A percentile compares a stretch with the other conserved stretches of the same genome.
Conservation (phyloP, 2,888 invertebrate species). For the Athalia circularis region DNA sequence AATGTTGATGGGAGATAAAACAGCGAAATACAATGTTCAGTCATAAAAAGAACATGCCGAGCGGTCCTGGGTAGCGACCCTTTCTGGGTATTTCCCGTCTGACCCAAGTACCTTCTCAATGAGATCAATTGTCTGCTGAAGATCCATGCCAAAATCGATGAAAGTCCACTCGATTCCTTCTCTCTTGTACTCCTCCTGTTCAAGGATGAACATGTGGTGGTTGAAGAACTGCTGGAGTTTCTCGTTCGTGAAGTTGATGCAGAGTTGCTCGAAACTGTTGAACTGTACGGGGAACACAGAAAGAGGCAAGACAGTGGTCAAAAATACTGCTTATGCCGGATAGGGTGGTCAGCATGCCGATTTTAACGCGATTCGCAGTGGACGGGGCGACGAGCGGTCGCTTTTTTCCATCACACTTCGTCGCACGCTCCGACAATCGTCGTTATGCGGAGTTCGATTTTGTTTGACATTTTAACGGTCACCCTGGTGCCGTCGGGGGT, state of each 20-base stretch:
- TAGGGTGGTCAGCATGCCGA: constrained; percentile 11
- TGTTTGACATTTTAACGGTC: neutral
- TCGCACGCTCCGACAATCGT: neutral
- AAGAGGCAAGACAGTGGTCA: constrained; percentile 68
- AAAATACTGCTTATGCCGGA: constrained; percentile 62
- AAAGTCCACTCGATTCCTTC: constrained; percentile 87
- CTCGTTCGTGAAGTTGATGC: constrained; percentile 89
- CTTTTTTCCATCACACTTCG: neutral
- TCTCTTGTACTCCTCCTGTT: constrained; percentile 85
- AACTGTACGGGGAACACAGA: constrained; percentile 74
- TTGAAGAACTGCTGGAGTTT: constrained; percentile 88
- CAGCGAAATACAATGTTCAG: constrained; percentile 42
- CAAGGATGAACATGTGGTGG: constrained; percentile 87
- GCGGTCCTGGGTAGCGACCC: constrained; percentile 46
- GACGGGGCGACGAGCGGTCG: neutral
- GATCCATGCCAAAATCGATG: constrained; percentile 88
- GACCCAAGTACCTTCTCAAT: constrained; percentile 81
- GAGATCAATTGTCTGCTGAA: constrained; percentile 88
- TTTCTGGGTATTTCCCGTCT: constrained; percentile 44
- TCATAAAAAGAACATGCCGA: constrained; percentile 41
- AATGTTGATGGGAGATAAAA: neutral
- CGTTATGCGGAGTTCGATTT: neutral
- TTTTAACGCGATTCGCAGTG: neutral
- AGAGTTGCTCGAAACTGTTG: constrained; percentile 86
- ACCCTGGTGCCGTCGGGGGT: constrained; percentile 18